Percentiles rank a stretch among this genome's conserved stretches.
Conservation (phyloP, 2,113 vertebrate species). For the Sigmodon hispidus region DNA sequence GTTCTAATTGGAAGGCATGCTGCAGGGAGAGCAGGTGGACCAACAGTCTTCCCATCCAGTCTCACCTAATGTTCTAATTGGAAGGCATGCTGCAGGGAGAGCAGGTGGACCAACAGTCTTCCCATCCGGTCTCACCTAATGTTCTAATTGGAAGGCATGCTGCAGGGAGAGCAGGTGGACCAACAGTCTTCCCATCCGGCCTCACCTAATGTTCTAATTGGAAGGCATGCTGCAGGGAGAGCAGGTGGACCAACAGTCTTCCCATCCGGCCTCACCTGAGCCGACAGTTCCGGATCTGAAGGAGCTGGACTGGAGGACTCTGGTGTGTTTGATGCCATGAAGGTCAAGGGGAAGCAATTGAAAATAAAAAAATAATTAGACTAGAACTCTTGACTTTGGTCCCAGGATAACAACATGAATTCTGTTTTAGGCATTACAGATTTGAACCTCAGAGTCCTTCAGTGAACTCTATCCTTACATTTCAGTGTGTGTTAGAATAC, state of each 20-base stretch:
- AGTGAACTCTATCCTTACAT: not conserved
- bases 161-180: too few species aligned
- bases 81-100: too few species aligned
- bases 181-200: too few species aligned
- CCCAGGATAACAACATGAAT: not conserved
- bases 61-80: too few species aligned
- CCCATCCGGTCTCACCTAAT: too few species aligned
- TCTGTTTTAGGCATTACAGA: not conserved
- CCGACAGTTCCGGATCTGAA: rapidly evolving
- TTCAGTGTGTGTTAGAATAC: not conserved
- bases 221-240: too few species aligned
- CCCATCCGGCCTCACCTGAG: not conserved
- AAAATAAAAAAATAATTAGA: not conserved
- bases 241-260: rapidly evolving
- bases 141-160: too few species aligned
- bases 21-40: too few species aligned
- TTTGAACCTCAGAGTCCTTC: not conserved
- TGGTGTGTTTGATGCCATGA: not conserved
- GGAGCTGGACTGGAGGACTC: not conserved
- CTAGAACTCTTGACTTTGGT: not conserved
- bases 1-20: too few species aligned
- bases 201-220: too few species aligned
- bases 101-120: too few species aligned
- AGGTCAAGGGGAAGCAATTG: not conserved
- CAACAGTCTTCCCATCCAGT: too few species aligned